Evolutionary conservation across 2,888 invertebrate genomes (phyloP), one percentile per base, ranked within the genome.

Genomic region (Sphaerophoria taeniata): DNA sequence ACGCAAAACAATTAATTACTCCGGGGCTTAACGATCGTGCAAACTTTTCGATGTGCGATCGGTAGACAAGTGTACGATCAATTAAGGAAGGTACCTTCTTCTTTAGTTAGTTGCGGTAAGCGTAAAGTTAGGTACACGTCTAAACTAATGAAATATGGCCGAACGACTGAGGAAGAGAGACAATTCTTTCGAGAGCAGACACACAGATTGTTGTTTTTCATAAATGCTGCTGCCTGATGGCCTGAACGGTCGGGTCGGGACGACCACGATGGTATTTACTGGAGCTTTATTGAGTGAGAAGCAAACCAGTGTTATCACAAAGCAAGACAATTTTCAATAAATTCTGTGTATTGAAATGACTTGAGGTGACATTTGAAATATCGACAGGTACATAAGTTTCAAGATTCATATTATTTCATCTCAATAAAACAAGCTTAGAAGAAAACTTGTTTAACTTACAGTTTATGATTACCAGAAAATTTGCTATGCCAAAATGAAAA

Each of bases 111-210:
- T 56, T 45, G 61, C 79, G 65, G 24, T 36, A 24, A 45, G 63
- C 77, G 56, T 49, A 31, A 58, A 39, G 56, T 65, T 60, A 79
- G 74, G 71, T 65, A 74, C 70, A 85, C 80, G 84, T 80, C 84
- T 47, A 72, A 85, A 63, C 84, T 69, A 76, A 72, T 69, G 75
- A 69, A 85, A 85, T 80, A 85, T 76, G 80, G 72, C 72, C 72
- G 67, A 80, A 43, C 51, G 72, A 85, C 84, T 85, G 84, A 69
- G 65, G 56, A 24, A 24, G 24, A 76, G 84, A 72, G 72, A 55
- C 24, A 49, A 47, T 63, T 73, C 58, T 76, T 58, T 47, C 14
- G 55, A 80, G 80, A 80, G 84, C 49, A 58, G 43, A 71, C 56
- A 33, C 14, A 61, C 58, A 71, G 78, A 79, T 74, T 71, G 70